phyloP scores from a whole-genome alignment of 2,888 invertebrate species.

The Epinotia brunnichana region DNA sequence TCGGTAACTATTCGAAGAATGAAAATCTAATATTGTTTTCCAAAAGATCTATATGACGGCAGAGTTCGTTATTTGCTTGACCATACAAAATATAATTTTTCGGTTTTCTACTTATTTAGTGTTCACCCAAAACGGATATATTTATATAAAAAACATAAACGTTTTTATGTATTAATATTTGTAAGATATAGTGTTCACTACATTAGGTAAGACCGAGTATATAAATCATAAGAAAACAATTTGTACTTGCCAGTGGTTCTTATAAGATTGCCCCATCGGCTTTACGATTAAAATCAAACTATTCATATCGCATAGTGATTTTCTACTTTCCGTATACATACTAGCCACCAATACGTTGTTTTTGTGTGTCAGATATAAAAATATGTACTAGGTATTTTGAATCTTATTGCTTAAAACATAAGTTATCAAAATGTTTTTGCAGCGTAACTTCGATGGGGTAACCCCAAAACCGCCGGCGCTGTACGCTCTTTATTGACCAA shows the following conservation, averaged over 20 bases:
- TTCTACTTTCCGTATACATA: too few species aligned
- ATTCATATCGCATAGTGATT: too few species aligned
- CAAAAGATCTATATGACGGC: too few species aligned
- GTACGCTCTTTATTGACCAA: constrained; percentile 79
- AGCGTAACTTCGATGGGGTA: not conserved
- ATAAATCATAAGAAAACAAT: constrained; percentile 17
- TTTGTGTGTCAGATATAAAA: not conserved
- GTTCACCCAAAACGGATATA: too few species aligned
- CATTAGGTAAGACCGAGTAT: not conserved
- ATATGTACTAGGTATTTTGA: not conserved
- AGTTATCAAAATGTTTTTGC: not conserved
- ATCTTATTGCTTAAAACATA: not conserved
- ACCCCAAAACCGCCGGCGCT: constrained; percentile 27
- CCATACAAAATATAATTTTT: too few species aligned
- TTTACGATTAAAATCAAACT: not conserved
- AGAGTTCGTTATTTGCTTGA: too few species aligned
- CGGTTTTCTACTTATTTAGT: too few species aligned
- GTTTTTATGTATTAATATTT: not conserved
- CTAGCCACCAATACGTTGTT: too few species aligned
- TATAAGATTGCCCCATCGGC: not conserved
- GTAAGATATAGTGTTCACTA: not conserved
- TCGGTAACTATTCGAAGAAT: not conserved
- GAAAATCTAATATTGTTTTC: too few species aligned
- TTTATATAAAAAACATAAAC: too few species aligned
- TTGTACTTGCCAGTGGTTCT: constrained; percentile 8